These are phyloP conservation scores for Pissodes strobi DNA, from an alignment of 1,140 invertebrate genomes.

Conservation along the genomic window DNA sequence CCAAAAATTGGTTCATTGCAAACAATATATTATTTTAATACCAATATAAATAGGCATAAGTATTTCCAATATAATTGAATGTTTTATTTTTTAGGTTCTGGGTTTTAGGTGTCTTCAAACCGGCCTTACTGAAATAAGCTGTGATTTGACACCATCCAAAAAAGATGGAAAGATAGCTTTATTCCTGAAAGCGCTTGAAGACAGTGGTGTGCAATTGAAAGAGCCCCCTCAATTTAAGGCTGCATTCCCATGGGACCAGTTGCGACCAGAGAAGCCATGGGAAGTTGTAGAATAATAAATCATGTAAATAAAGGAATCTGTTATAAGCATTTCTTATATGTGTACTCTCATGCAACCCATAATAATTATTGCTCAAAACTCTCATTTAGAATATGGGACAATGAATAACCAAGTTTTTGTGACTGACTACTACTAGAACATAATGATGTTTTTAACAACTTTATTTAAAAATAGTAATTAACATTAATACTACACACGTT, in stretches of 20 bases:
- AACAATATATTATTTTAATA: slow-evolving; percentile 13
- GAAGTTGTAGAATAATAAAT: slow-evolving; percentile 64
- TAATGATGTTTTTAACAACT: too few species aligned
- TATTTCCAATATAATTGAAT: neutral
- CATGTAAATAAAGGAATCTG: too few species aligned
- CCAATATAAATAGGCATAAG: too few species aligned
- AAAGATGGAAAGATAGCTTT: slow-evolving; percentile 66
- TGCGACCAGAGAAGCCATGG: slow-evolving; percentile 73
- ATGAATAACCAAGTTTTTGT: too few species aligned
- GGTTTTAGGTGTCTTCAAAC: slow-evolving; percentile 80
- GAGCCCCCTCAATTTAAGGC: slow-evolving; percentile 67
- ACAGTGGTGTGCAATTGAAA: slow-evolving; percentile 67
- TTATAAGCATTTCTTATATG: neutral
- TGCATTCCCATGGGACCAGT: slow-evolving; percentile 62
- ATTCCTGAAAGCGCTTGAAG: slow-evolving; percentile 68
- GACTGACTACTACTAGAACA: too few species aligned
- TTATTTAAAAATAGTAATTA: too few species aligned
- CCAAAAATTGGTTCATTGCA: neutral
- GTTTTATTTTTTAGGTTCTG: slow-evolving; percentile 58
- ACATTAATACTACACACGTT: too few species aligned
- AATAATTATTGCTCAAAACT: too few species aligned
- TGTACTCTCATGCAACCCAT: too few species aligned
- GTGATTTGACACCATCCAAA: slow-evolving; percentile 60
- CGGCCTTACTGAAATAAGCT: slow-evolving; percentile 76
- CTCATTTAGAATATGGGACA: too few species aligned